These are phyloP conservation scores for Frieseomelitta varia DNA, from an alignment of 1,140 invertebrate genomes.

Conservation along the genomic window DNA sequence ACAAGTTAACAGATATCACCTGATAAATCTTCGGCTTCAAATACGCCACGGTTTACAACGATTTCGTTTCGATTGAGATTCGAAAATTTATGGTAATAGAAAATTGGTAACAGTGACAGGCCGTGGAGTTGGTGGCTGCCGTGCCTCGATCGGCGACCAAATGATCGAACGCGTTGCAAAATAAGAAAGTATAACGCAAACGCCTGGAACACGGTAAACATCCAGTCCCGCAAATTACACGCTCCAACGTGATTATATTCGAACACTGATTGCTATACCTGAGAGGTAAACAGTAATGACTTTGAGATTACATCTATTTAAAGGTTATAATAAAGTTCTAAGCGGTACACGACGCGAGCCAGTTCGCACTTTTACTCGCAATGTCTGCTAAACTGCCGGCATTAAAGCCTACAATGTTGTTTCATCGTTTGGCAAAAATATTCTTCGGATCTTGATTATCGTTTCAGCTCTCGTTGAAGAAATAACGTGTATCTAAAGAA, in stretches of 20 bases:
- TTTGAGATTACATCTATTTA: slow-evolving; percentile 13
- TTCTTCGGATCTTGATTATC: not conserved
- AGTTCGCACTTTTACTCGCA: not conserved
- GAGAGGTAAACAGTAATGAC: slow-evolving; percentile 14
- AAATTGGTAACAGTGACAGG: not conserved
- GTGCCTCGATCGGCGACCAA: not conserved
- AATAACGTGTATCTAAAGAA: not conserved
- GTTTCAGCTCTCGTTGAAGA: not conserved
- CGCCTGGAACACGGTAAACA: not conserved
- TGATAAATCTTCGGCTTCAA: not conserved
- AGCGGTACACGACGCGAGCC: not conserved
- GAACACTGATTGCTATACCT: slow-evolving; percentile 13
- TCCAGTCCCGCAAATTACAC: slow-evolving; percentile 18
- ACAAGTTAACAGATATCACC: not conserved
- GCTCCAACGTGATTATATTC: not conserved
- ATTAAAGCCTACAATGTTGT: not conserved
- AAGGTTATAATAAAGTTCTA: slow-evolving; percentile 29
- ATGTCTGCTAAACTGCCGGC: not conserved
- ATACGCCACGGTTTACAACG: no score
- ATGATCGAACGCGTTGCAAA: not conserved
- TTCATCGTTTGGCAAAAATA: not conserved
- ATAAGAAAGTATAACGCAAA: not conserved
- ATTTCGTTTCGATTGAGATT: not conserved
- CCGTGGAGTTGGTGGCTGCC: not conserved
- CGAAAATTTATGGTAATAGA: not conserved